Percentiles rank a stretch among this genome's conserved stretches.
Evolutionary conservation across 2,113 vertebrate genomes (phyloP).

Genomic region (Lycocorax pyrrhopterus): DNA sequence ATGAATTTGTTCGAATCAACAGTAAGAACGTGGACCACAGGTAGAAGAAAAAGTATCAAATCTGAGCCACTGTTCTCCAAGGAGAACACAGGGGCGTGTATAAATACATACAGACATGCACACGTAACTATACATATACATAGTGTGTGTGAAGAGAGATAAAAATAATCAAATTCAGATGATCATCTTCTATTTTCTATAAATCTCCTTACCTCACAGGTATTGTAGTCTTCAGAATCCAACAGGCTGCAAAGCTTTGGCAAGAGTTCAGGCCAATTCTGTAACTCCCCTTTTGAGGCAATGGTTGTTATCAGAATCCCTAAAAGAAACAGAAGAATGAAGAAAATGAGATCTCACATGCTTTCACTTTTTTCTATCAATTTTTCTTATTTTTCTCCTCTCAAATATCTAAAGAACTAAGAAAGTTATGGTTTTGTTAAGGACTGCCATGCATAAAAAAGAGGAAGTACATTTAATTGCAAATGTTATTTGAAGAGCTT

Average conservation of each 20-base stretch:
- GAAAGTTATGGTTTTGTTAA: background rate
- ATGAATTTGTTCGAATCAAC: background rate
- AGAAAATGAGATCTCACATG: background rate
- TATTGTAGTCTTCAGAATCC: conserved; percentile 98
- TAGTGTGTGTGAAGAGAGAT: background rate
- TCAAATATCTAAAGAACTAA: background rate
- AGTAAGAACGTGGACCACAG: background rate
- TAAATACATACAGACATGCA: background rate
- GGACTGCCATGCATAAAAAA: background rate
- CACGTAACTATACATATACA: background rate
- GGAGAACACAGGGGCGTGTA: background rate
- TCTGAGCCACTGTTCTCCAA: background rate
- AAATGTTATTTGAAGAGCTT: background rate
- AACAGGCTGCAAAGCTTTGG: conserved; percentile 92
- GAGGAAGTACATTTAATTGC: background rate
- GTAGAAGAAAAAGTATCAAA: background rate
- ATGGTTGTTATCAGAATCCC: conserved; percentile 98
- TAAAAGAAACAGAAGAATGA: background rate
- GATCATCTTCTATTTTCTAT: background rate
- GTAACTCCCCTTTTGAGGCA: conserved; percentile 93
- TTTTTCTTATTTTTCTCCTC: background rate
- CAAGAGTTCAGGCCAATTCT: conserved; percentile 96
- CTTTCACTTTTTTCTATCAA: background rate
- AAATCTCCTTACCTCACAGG: conserved; percentile 85
- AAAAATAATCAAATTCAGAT: background rate